Evolutionary conservation across 2,113 vertebrate genomes (phyloP), one percentile per base, ranked within the genome.

Genomic region (Pseudopipra pipra): DNA sequence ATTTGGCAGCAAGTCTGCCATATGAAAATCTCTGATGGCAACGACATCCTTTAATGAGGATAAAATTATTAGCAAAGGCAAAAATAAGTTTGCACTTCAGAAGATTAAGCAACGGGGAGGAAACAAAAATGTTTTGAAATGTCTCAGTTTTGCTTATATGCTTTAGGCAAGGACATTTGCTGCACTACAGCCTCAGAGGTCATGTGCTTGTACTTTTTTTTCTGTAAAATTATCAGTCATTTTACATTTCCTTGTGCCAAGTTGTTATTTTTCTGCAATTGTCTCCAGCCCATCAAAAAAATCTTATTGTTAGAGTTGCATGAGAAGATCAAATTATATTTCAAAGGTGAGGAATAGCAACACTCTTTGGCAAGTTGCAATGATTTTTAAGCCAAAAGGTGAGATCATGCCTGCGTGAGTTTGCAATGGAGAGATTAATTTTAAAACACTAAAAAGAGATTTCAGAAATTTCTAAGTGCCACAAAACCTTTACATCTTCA

Each of bases 241-340:
- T 51, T 62, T 73, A 41, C 37, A 71, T 94, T 94, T 62, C 67
- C 72, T 86, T 71, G 54, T 93, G 74, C 78, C 67, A 91, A 62
- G 74, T 92, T 92, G 72, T 94, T 95, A 89, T 95, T 95, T 96
- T 96, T 97, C 90, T 91, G 19, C 43, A 91, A 91, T 89, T 83
- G 62, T 78, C 56, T 90, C 84, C 74, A 91, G 81, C 43, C 8
- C 63, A 83, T 88, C 33, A 89, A 83, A 91, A 88, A 88, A 88
- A 80, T 67, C 63, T 77, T 89, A 86, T 70, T 86, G 43, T 91
- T 95, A 68, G 54, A 95, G 46, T 47, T 82, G 35, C 74, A 79
- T 35, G 63, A 93, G 79, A 91, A 88, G 55, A 97, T 71, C 39
- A 72, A 87, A 91, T 93, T 83, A 35, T n/a, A 89, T 75, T 89